Evolutionary conservation across 2,888 invertebrate species (phyloP).

Genomic region (Augochlorella aurata): DNA sequence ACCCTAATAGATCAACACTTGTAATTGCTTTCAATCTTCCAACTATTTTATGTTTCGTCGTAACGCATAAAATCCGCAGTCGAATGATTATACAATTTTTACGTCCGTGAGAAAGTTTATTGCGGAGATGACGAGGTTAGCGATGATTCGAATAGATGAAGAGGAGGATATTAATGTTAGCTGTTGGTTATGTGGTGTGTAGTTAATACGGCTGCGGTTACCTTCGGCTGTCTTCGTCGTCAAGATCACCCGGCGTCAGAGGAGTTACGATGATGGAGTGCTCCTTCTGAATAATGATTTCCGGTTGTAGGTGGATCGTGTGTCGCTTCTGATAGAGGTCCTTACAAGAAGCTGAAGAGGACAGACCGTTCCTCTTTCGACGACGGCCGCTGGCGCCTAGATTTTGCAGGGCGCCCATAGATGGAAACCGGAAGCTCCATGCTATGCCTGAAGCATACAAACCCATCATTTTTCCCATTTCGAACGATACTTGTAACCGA

Average conservation of each 20-base stretch:
- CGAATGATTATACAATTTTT: too few relatives aligned
- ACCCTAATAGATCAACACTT: too few relatives aligned
- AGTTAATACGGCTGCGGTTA: constrained; percentile 24
- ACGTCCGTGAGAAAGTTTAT: too few relatives aligned
- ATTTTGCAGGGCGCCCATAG: constrained; percentile 75
- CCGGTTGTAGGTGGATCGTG: constrained; percentile 74
- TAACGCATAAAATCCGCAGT: too few relatives aligned
- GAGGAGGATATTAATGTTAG: neutral
- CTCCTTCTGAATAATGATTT: constrained; percentile 71
- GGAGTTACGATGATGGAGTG: constrained; percentile 72
- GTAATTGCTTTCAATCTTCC: too few relatives aligned
- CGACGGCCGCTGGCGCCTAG: constrained; percentile 74
- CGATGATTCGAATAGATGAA: neutral
- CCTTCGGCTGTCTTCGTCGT: constrained; percentile 44
- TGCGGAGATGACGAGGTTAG: too few relatives aligned
- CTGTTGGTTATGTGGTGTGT: neutral
- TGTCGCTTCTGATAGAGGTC: constrained; percentile 73
- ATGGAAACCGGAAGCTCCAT: constrained; percentile 78
- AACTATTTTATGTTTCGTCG: too few relatives aligned
- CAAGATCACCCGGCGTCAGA: constrained; percentile 67
- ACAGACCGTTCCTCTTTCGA: constrained; percentile 68
- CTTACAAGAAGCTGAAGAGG: constrained; percentile 67
- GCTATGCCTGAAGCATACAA: constrained; percentile 72
- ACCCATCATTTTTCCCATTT: neutral
- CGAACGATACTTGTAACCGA: neutral